A percentile compares a stretch with the other conserved stretches of the same genome.
Conservation (phyloP, 2,113 vertebrate genomes). For the Salvator merianae region DNA sequence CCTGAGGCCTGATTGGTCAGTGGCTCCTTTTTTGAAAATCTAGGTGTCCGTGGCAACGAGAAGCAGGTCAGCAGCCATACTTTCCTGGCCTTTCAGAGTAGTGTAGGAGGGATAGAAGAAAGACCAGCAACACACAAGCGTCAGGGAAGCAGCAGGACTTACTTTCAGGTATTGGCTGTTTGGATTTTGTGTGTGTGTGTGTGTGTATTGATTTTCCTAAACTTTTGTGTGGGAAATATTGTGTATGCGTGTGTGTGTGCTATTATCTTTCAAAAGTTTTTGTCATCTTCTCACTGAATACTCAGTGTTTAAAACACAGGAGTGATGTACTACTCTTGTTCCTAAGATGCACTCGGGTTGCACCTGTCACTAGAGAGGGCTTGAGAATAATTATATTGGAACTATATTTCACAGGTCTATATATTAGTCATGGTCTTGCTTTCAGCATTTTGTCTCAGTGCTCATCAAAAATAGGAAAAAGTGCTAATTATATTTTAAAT, state of each 20-base stretch:
- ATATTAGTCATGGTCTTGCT: not conserved
- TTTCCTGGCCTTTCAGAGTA: not conserved
- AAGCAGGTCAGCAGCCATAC: conserved; percentile 47
- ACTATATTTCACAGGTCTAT: not conserved
- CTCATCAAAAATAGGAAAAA: not conserved
- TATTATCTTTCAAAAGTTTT: not conserved
- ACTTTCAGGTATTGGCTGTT: conserved; percentile 37
- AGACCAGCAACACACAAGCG: not conserved
- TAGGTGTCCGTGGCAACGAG: conserved; percentile 71
- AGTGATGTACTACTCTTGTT: not conserved
- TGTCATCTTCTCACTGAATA: not conserved
- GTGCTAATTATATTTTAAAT: not conserved
- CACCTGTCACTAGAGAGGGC: not conserved
- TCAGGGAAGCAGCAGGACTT: not conserved
- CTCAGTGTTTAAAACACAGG: not conserved
- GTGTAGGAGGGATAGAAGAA: not conserved
- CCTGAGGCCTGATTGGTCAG: conserved; percentile 66
- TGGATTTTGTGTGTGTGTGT: not conserved
- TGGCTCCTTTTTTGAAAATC: conserved; percentile 66
- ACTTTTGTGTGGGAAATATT: not conserved
- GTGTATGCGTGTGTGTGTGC: not conserved
- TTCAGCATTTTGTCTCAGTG: not conserved
- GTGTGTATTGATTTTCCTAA: not conserved
- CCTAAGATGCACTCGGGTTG: not conserved
- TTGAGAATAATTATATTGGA: not conserved